Evolutionary conservation across 1,140 invertebrate species (phyloP).

Genomic region (Platyscapa corneri): DNA sequence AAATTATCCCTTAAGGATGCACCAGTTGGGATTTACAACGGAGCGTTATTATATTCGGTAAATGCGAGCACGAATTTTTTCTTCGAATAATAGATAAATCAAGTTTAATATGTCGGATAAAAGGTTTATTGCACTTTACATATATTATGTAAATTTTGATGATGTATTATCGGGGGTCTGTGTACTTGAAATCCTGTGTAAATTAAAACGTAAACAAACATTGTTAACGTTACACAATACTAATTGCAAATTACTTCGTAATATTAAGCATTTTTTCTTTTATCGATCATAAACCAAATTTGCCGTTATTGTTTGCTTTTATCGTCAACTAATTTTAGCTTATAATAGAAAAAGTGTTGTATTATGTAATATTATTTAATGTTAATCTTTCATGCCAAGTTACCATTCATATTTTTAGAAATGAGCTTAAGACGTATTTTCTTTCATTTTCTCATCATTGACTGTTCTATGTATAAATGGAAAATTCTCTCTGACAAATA

Average conservation of each 20-base stretch:
- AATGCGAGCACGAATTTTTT: background rate
- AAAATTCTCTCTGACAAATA: slow-evolving; percentile 16
- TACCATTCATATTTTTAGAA: background rate
- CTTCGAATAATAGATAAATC: background rate
- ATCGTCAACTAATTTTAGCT: background rate
- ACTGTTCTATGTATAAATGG: slow-evolving; percentile 19
- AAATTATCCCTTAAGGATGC: slow-evolving; percentile 22
- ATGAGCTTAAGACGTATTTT: background rate
- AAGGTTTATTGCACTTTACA: background rate
- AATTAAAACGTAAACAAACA: background rate
- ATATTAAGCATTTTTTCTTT: background rate
- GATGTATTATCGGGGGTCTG: background rate
- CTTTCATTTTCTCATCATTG: background rate
- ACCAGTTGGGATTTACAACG: slow-evolving; percentile 48
- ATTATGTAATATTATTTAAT: slow-evolving; percentile 9
- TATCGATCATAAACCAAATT: background rate
- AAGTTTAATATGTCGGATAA: background rate
- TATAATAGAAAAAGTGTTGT: background rate
- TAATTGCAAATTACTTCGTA: background rate
- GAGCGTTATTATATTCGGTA: too few species aligned
- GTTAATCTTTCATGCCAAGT: slow-evolving; percentile 12
- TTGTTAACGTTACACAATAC: background rate
- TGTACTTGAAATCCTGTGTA: background rate
- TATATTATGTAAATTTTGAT: background rate
- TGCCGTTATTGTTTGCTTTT: too few species aligned